Evolutionary conservation across 2,113 vertebrate genomes (phyloP).

Genomic region (Catagonus wagneri): DNA sequence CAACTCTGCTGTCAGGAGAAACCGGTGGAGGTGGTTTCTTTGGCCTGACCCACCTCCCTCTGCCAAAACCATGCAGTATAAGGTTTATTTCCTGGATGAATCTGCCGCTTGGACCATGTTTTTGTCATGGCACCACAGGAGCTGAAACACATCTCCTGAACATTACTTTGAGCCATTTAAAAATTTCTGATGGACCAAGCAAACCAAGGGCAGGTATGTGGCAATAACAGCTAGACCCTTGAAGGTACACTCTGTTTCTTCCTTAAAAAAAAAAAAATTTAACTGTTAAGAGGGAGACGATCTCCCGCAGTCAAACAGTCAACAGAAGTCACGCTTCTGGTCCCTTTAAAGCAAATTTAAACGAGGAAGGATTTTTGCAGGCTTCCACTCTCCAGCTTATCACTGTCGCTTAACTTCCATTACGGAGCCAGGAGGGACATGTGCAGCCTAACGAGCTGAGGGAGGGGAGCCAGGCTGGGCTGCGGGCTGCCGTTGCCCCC

Average conservation of each 20-base stretch:
- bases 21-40: conserved; percentile 16
- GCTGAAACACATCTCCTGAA: background rate
- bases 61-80: background rate
- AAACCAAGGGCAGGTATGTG: background rate
- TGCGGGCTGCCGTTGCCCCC: background rate
- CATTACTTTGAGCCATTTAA: background rate
- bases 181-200: background rate
- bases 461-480: background rate
- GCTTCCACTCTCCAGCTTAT: background rate
- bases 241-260: background rate
- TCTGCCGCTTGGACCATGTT: background rate
- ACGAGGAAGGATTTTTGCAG: background rate
- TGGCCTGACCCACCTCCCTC: background rate
- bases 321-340: background rate
- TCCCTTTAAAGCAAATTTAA: background rate
- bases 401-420: no score
- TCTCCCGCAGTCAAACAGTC: background rate
- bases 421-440: accelerated
- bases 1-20: conserved; percentile 51
- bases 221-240: background rate
- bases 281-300: background rate
- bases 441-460: background rate
- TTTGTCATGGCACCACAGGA: background rate
- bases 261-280: conserved; percentile 23
- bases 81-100: background rate